phyloP scores from a whole-genome alignment of 2,888 invertebrate species.

The Tetropium fuscum region DNA sequence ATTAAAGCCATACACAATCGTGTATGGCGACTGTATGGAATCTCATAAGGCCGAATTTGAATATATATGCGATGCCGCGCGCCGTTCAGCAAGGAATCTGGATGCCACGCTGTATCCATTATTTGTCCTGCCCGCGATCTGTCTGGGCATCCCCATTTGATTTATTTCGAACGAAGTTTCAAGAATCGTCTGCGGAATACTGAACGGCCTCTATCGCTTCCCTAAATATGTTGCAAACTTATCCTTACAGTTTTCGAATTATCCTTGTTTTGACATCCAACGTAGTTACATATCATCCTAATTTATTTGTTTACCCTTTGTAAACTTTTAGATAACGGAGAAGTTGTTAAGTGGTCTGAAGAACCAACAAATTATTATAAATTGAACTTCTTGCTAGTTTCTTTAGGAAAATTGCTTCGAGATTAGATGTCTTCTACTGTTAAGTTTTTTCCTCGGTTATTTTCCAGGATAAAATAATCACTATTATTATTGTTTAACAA shows the following conservation, averaged over 20 bases:
- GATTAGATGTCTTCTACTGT: not conserved
- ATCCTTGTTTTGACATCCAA: conserved; percentile 14
- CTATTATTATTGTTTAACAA: not conserved
- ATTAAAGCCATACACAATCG: too few relatives aligned
- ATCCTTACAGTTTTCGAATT: conserved; percentile 1
- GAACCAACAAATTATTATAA: not conserved
- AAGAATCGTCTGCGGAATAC: not conserved
- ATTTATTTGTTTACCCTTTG: conserved; percentile 10
- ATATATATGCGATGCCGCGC: too few relatives aligned
- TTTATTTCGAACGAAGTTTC: conserved; percentile 5
- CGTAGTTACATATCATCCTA: conserved; percentile 3
- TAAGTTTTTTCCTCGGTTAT: too few relatives aligned
- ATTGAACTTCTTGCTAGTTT: not conserved
- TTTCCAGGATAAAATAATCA: too few relatives aligned
- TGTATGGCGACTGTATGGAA: too few relatives aligned
- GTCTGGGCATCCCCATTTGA: not conserved
- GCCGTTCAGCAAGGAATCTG: too few relatives aligned
- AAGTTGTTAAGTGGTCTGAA: conserved; percentile 5
- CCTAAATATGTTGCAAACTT: conserved; percentile 2
- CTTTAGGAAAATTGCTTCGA: not conserved
- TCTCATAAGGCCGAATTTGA: too few relatives aligned
- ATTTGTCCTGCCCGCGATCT: too few relatives aligned
- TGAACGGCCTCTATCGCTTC: not conserved
- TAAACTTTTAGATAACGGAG: conserved; percentile 1
- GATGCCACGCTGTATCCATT: too few relatives aligned